Conservation (phyloP, 1,140 invertebrate species). For the Amphibalanus amphitrite region DNA sequence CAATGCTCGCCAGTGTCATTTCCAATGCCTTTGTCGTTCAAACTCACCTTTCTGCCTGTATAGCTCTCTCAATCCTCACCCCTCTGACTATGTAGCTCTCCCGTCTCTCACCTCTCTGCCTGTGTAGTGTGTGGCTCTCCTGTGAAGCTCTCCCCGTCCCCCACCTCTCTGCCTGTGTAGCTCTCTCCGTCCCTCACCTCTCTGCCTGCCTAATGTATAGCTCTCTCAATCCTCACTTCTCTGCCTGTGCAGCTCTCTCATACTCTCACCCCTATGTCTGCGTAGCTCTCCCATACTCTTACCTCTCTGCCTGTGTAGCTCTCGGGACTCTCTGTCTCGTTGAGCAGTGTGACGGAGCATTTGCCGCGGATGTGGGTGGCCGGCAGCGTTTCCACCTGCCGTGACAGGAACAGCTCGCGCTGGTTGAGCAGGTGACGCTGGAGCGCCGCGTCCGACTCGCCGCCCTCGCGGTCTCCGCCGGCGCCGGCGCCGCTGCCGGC, state of each 20-base stretch:
- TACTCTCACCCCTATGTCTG: too few relatives aligned
- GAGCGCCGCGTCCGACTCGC: conserved; percentile 30
- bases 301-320: conserved; percentile 94
- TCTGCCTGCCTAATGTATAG: too few relatives aligned
- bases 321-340: conserved; percentile 89
- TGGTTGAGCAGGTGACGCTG: conserved; percentile 89
- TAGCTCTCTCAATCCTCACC: not conserved
- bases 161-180: conserved; percentile 90
- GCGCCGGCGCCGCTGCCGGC: conserved; percentile 15
- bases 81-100: not conserved
- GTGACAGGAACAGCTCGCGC: conserved; percentile 90
- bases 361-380: conserved; percentile 98
- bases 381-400: conserved; percentile 93
- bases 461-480: conserved; percentile 14
- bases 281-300: too few relatives aligned
- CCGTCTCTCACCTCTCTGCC: too few relatives aligned
- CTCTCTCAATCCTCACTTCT: conserved; percentile 43
- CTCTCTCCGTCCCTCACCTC: conserved; percentile 24
- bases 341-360: conserved; percentile 92
- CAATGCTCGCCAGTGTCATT: too few relatives aligned
- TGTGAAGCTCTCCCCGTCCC: too few relatives aligned
- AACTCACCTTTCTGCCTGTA: not conserved
- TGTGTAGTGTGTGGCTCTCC: too few relatives aligned
- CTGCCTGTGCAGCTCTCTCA: conserved; percentile 90
- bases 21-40: too few relatives aligned